These are phyloP conservation scores for Creontiades dilutus DNA, from an alignment of 2,888 invertebrate species.

Conservation along the genomic window DNA sequence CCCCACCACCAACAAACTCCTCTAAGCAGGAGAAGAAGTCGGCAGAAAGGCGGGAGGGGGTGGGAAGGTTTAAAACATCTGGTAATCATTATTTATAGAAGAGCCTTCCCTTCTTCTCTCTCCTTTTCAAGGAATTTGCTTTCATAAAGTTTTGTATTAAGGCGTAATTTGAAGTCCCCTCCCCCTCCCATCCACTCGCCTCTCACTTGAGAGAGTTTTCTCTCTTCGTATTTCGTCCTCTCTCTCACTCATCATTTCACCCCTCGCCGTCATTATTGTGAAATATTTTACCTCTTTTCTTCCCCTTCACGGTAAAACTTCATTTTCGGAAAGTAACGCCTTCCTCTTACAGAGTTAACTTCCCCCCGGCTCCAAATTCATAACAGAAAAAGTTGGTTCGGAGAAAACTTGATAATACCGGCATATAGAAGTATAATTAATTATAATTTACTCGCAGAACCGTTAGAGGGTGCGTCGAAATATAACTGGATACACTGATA, in stretches of 20 bases:
- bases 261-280: conserved; percentile 61
- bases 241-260: conserved; percentile 40
- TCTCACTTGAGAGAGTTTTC: conserved; percentile 65
- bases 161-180: conserved; percentile 71
- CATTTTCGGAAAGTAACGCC: conserved; percentile 18
- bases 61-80: conserved; percentile 68
- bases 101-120: conserved; percentile 50
- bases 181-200: conserved; percentile 54
- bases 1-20: conserved; percentile 55
- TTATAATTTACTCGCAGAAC: no score
- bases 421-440: no score
- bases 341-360: not conserved
- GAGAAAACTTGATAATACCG: no score
- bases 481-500: no score
- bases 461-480: no score
- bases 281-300: conserved; percentile 60
- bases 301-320: conserved; percentile 1
- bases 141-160: conserved; percentile 72
- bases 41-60: conserved; percentile 27
- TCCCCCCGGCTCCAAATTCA: not conserved
- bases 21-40: conserved; percentile 51
- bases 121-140: conserved; percentile 71
- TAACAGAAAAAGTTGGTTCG: no score
- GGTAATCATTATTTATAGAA: conserved; percentile 72
- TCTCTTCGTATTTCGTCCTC: conserved; percentile 50